Percentiles rank a stretch among this genome's conserved stretches.
phyloP scores from a whole-genome alignment of 2,113 vertebrate genomes.

The Microcebus ravelobensis region DNA sequence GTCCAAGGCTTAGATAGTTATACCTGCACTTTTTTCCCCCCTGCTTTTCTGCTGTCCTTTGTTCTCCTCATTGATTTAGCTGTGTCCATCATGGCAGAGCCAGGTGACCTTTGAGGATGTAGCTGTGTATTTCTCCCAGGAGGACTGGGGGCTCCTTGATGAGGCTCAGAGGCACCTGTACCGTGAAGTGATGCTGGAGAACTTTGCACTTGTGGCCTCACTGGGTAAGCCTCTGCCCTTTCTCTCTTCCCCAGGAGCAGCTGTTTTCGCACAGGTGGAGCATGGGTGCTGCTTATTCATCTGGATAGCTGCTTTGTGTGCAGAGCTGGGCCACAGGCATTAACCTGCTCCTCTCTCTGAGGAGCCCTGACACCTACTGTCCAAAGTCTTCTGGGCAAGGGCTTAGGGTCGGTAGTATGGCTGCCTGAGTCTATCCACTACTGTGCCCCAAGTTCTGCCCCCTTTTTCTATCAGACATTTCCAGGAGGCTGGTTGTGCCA shows the following conservation, averaged over 20 bases:
- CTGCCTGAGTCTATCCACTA: background rate
- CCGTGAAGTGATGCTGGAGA: background rate
- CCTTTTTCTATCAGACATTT: background rate
- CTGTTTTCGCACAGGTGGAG: background rate
- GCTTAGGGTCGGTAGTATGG: background rate
- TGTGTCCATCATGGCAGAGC: background rate
- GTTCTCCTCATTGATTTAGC: background rate
- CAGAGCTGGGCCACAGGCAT: background rate
- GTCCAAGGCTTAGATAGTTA: background rate
- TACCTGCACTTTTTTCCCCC: background rate
- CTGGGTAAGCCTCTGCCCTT: background rate
- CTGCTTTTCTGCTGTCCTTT: background rate
- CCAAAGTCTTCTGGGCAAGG: background rate
- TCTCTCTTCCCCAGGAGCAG: background rate
- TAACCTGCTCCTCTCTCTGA: background rate
- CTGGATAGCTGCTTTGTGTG: background rate
- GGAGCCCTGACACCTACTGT: background rate
- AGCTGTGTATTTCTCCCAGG: background rate
- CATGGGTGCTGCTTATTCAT: background rate
- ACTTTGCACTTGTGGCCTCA: background rate
- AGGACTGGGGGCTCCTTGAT: constrained; percentile 20
- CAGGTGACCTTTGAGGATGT: constrained; percentile 16
- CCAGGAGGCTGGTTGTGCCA: background rate
- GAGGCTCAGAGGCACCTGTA: constrained; percentile 15
- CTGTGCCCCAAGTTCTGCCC: background rate